A percentile compares a stretch with the other conserved stretches of the same genome.
These are phyloP conservation scores for Chloromyia formosa DNA, from an alignment of 2,888 invertebrate species.

Conservation along the genomic window DNA sequence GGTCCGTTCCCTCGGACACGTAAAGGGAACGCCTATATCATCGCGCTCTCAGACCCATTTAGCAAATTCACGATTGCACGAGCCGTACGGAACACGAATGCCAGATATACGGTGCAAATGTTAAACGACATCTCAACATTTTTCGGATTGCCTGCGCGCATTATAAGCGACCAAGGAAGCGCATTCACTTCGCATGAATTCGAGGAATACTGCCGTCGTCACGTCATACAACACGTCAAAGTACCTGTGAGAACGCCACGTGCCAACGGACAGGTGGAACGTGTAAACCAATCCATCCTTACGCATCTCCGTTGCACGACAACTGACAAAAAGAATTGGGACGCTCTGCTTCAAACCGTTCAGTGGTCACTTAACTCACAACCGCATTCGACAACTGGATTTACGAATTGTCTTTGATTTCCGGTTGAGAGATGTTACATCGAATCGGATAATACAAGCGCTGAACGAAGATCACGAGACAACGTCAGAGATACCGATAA, in stretches of 20 bases:
- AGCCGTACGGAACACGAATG: background rate
- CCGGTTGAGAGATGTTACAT: background rate
- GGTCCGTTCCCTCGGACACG: too few species aligned
- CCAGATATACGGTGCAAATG: background rate
- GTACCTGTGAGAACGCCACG: too few species aligned
- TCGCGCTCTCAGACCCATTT: too few species aligned
- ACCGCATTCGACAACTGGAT: background rate
- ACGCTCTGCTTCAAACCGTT: background rate
- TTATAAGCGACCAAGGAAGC: too few species aligned
- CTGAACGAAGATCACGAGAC: background rate
- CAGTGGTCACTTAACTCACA: too few species aligned
- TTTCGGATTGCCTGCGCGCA: background rate
- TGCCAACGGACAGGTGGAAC: too few species aligned
- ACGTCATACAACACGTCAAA: background rate
- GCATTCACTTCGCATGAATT: background rate
- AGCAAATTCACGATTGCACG: constrained; percentile 65
- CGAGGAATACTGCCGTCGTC: background rate
- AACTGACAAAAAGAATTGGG: background rate
- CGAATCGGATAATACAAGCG: background rate
- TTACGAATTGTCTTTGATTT: background rate
- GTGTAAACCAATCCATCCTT: too few species aligned
- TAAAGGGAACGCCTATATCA: too few species aligned
- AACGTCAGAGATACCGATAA: background rate
- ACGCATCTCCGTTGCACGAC: too few species aligned
- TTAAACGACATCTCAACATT: background rate